These are phyloP conservation scores for Ceuthmochares aereus DNA, from an alignment of 2,113 vertebrate species.

Conservation along the genomic window DNA sequence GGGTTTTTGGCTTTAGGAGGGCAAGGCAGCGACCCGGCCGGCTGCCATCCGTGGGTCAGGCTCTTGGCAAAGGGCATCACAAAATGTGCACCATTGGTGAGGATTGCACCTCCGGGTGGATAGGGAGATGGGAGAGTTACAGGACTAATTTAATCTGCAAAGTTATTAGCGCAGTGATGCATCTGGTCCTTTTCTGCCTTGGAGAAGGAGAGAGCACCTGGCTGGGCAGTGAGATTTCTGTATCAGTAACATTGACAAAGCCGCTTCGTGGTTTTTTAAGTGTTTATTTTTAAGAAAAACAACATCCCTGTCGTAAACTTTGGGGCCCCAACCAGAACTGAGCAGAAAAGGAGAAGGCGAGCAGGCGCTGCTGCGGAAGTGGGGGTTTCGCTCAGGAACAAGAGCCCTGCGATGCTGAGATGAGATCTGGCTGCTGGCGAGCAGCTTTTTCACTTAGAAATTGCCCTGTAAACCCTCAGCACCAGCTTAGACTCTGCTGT, in stretches of 20 bases:
- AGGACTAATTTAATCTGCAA: background rate
- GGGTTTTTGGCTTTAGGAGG: background rate
- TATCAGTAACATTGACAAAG: rapidly evolving
- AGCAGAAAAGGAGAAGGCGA: slow-evolving; percentile 48
- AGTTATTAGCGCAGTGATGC: rapidly evolving
- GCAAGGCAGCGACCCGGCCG: background rate
- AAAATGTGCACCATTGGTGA: rapidly evolving
- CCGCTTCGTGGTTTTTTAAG: background rate
- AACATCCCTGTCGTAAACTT: background rate
- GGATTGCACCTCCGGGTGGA: background rate
- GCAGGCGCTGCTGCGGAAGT: slow-evolving; percentile 8
- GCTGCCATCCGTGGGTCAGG: background rate
- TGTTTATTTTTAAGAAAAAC: background rate
- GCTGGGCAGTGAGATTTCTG: background rate
- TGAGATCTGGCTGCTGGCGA: background rate
- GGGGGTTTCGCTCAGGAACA: slow-evolving; percentile 34
- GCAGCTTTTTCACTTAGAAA: background rate
- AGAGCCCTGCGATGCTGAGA: background rate
- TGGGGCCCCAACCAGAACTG: background rate
- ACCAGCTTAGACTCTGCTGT: rapidly evolving
- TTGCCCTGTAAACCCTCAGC: background rate
- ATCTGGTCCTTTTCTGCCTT: background rate
- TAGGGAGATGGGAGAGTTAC: background rate
- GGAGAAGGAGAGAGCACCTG: background rate
- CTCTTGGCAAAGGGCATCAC: rapidly evolving